These are phyloP conservation scores for Eupithecia exiguata DNA, from an alignment of 2,888 invertebrate species.

Conservation along the genomic window DNA sequence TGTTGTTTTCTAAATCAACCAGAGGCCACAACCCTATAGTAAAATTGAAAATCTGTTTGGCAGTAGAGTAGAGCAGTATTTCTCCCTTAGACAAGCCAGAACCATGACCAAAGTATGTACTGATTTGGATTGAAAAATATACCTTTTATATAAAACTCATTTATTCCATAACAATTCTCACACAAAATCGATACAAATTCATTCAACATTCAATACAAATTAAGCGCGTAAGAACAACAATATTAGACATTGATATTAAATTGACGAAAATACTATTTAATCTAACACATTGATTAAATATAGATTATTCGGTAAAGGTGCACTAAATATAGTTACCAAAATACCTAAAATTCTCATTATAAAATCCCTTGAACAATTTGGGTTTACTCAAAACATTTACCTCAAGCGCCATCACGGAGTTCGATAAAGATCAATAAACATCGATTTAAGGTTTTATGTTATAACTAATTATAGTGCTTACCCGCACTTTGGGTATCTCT, in stretches of 20 bases:
- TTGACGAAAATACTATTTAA: constrained; percentile 18
- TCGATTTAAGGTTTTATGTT: too few relatives aligned
- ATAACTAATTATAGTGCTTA: too few relatives aligned
- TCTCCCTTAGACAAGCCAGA: too few relatives aligned
- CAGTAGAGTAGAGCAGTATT: too few relatives aligned
- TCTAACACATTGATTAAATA: constrained; percentile 9
- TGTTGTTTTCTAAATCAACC: too few relatives aligned
- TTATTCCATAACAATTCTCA: constrained; percentile 70
- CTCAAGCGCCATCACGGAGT: not conserved
- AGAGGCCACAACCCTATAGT: too few relatives aligned
- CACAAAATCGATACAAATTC: constrained; percentile 73
- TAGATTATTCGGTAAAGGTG: constrained; percentile 15
- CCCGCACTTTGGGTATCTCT: too few relatives aligned
- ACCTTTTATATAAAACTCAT: constrained; percentile 53
- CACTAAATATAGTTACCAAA: constrained; percentile 20
- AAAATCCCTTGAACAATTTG: not conserved
- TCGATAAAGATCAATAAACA: not conserved
- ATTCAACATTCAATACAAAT: constrained; percentile 29
- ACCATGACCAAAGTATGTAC: too few relatives aligned
- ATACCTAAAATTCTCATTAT: constrained; percentile 19
- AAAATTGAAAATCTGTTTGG: too few relatives aligned
- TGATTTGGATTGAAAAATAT: too few relatives aligned
- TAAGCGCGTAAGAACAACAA: constrained; percentile 7
- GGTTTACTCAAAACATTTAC: not conserved
- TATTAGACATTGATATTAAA: constrained; percentile 24